Base-by-base conservation (phyloP, 30 jellyfish, hydroid and myxozoan species). In the Pseudorhiza aurosa region DNA sequence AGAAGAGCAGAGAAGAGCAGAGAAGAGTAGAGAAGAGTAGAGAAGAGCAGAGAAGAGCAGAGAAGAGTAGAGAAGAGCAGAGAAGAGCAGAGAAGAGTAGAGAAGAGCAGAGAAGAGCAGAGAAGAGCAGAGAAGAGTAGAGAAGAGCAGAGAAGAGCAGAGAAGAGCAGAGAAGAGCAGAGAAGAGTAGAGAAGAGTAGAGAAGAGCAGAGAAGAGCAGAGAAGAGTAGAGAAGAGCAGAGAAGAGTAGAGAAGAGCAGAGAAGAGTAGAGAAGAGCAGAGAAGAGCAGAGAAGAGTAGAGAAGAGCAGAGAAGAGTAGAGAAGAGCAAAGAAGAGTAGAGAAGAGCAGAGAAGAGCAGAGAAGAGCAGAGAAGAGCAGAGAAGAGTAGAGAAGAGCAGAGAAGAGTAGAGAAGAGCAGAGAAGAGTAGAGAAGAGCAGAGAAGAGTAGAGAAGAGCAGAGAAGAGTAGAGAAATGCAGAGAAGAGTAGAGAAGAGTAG, bases 221-320 rank as follows among this genome's bases (percentile, higher is more conserved):
- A 14, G n/a, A 49, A 49, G 5, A 49, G 6, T 14, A 12, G n/a
- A 29, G n/a, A 14, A 49, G 63, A 49, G 63, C n/a, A 49, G n/a
- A 12, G 63, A 49, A 49, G 63, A 49, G n/a, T 14, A 49, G n/a
- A 29, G 63, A 49, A 49, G n/a, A 49, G 63, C n/a, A 49, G n/a
- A 29, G n/a, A 49, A 49, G n/a, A 49, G n/a, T 14, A 49, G n/a
- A 29, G 63, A 49, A 49, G 63, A 49, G 63, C n/a, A 49, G n/a
- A 12, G 63, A 49, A 49, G 63, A 49, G n/a, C n/a, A 49, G n/a
- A 29, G 63, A 49, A 49, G 63, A 14, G 63, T 14, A 49, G n/a
- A 29, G n/a, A 49, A 49, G n/a, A 49, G 63, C n/a, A 49, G 22
- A 14, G n/a, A 12, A 49, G 63, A 2, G n/a, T 14, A 49, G n/a